Base-by-base conservation (phyloP, 37 sponge, comb jelly and placozoan species). In the Ianthella basta region DNA sequence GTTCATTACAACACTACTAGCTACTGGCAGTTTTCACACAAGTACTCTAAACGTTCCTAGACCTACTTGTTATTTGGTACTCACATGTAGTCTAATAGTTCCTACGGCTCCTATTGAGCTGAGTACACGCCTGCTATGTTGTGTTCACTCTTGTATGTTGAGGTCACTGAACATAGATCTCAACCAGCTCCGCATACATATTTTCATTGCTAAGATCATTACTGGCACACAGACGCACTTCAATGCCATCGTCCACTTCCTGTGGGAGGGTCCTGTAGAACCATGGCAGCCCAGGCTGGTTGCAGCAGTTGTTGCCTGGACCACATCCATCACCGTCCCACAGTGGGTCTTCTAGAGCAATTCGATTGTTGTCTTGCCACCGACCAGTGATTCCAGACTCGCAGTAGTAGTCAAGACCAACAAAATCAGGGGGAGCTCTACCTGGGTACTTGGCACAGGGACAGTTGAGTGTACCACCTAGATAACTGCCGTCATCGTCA, bases 281-380 rank as follows among this genome's bases (percentile, higher is more conserved):
- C 81, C 81, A 81, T 10, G 81, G 81, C 61, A 81, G 55, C 33
- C 81, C 81, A 55, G 60, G 15, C 21, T 60, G 36, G 1, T n/a
- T 53, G 38, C 81, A 81, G 60, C 81, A 81, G 60, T 14, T 81
- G 34, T 33, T 60, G 29, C 37, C 81, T 38, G 80, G 36, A n/a
- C 81, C 61, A 81, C 81, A 81, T 18, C 63, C 63, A 23, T 60
- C 81, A 38, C 63, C 63, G 25, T 81, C 81, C 81, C 81, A 81
- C 19, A 81, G 60, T 33, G 81, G 81, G 24, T 81, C 81, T 33
- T 81, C 39, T 12, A 29, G 25, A 10, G 29, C 29, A 59, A 27
- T 81, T 18, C 38, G 40, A 19, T 40, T 19, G 6, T 24, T 36
- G 40, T 75, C 16, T 40, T 18, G 14, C 44, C 54, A 75, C 15